phyloP scores from a whole-genome alignment of 2,888 invertebrate species.

The Calephelis perditalis region DNA sequence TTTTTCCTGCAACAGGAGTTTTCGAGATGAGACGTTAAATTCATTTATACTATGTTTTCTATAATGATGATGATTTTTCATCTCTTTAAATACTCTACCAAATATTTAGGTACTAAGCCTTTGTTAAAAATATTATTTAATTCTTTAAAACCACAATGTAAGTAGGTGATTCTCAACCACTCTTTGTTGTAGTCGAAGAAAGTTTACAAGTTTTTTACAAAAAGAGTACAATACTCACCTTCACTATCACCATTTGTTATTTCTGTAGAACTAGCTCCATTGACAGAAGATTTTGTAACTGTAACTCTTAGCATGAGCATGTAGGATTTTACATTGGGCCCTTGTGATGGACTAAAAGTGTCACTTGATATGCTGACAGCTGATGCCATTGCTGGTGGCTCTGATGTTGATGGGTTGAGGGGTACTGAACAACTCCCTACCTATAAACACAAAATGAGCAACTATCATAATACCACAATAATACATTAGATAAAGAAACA shows the following conservation, averaged over 20 bases:
- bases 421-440: conserved; percentile 85
- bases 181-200: too few species aligned
- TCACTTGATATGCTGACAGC: conserved; percentile 92
- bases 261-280: conserved; percentile 61
- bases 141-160: too few species aligned
- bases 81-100: too few species aligned
- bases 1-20: too few species aligned
- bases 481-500: too few species aligned
- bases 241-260: conserved; percentile 71
- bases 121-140: too few species aligned
- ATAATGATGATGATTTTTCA: too few species aligned
- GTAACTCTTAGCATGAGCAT: conserved; percentile 87
- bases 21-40: too few species aligned
- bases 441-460: conserved; percentile 38
- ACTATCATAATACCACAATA: background rate
- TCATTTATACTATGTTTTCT: too few species aligned
- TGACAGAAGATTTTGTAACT: conserved; percentile 48
- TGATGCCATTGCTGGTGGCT: conserved; percentile 83
- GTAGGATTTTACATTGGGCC: conserved; percentile 89
- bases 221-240: conserved; percentile 42
- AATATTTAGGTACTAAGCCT: too few species aligned
- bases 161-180: too few species aligned
- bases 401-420: conserved; percentile 82
- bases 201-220: too few species aligned
- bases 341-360: conserved; percentile 87